Percentiles rank a stretch among this genome's conserved stretches.
phyloP scores from a whole-genome alignment of 2,797 vertebrate species.

The Typhlichthys subterraneus region DNA sequence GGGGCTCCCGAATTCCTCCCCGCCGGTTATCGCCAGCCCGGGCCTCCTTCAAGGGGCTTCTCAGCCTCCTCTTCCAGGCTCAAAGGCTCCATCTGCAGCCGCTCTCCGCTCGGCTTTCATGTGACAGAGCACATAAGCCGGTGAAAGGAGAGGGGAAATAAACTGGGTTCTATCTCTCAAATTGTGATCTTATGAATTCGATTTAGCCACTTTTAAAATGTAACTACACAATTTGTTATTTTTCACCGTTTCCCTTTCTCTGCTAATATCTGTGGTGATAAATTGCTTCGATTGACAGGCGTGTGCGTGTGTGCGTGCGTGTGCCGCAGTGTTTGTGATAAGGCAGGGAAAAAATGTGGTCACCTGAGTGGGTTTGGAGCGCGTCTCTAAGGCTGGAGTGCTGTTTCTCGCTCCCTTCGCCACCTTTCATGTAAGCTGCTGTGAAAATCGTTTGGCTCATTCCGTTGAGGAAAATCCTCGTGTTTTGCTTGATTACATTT shows the following conservation, averaged over 20 bases:
- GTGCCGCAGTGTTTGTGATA: slow-evolving; percentile 72
- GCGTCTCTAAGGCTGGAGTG: slow-evolving; percentile 61
- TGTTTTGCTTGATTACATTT: slow-evolving; percentile 78
- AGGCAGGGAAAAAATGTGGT: slow-evolving; percentile 58
- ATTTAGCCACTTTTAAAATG: slow-evolving; percentile 91
- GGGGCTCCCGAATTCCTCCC: slow-evolving; percentile 82
- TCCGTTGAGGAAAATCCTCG: slow-evolving; percentile 70
- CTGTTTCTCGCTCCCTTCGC: slow-evolving; percentile 33
- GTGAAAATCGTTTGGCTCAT: slow-evolving; percentile 72
- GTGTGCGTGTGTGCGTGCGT: slow-evolving; percentile 32
- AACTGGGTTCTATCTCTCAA: slow-evolving; percentile 88
- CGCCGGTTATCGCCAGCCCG: slow-evolving; percentile 85
- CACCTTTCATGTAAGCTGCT: slow-evolving; percentile 70
- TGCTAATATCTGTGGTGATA: slow-evolving; percentile 78
- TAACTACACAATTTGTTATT: slow-evolving; percentile 80
- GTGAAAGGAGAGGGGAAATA: slow-evolving; percentile 83
- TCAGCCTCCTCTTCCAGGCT: slow-evolving; percentile 79
- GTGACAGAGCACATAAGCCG: slow-evolving; percentile 94
- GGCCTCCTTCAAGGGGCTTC: slow-evolving; percentile 92
- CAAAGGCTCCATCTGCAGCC: slow-evolving; percentile 89
- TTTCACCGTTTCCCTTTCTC: slow-evolving; percentile 70
- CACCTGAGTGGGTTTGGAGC: slow-evolving; percentile 60
- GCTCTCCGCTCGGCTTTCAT: slow-evolving; percentile 94
- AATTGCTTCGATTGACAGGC: slow-evolving; percentile 76
- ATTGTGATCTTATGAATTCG: slow-evolving; percentile 95